Evolutionary conservation across 2,888 invertebrate species (phyloP), one percentile per base, ranked within the genome.

Genomic region (Cyclophora punctaria): DNA sequence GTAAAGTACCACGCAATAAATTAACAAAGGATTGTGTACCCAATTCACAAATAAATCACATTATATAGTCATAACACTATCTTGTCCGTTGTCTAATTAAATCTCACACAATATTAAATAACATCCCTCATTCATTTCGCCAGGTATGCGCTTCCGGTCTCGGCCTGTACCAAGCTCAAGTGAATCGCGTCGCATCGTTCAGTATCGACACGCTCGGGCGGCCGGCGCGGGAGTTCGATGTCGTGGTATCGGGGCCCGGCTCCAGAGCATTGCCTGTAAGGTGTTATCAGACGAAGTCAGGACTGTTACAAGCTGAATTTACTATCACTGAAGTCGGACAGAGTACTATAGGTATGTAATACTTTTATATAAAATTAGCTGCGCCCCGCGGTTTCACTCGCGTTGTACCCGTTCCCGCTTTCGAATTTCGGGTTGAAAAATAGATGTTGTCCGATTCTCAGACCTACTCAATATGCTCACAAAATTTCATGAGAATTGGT

Each of bases 261-360:
- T 92, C 94, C 0, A 90, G 93, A 57, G 95, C 96, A 0, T 89
- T 98, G 44, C 96, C 97, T 0, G 96, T 98, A 3, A 79, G 97
- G 52, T 98, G 99, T 73, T 98, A 98, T 78, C 97, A 97, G 75
- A 98, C 98, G 55, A 96, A 98, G 71, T 97, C 98, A 55, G 98
- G 98, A 2, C 94, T 97, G 69, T 89, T 98, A 50, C 93, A 97
- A 75, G 98, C 98, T 0, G 99, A 99, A 80, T 99, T 95, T 80
- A 94, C 94, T 7, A 93, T 96, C 37, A 93, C 93, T 52, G 93
- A 93, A 69, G 91, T 94, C 34, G 93, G 93, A 46, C 90, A 92
- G 60, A 91, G 91, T 63, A 89, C 91, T 45, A 91, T 92, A 63
- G 91, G 94, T 93, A 64, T 78, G 65, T 53, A 46, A 40, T 20